Evolutionary conservation across 2,113 vertebrate species (phyloP).

Genomic region (Cynocephalus volans): DNA sequence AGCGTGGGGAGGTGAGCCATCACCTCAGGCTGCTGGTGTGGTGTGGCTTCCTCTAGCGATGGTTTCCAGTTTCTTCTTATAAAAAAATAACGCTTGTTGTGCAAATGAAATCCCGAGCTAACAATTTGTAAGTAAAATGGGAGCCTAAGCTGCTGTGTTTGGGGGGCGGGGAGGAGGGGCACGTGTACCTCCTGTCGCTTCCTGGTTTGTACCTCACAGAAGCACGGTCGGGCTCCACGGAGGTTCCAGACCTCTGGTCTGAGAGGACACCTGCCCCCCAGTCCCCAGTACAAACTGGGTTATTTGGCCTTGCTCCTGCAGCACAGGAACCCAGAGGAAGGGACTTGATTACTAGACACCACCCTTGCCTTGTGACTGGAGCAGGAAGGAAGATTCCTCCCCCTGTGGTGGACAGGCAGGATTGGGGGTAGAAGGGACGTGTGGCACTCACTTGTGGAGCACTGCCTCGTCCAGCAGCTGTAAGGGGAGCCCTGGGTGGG

Average conservation of each 20-base stretch:
- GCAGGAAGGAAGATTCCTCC: background rate
- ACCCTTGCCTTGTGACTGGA: background rate
- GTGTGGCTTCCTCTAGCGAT: fast-evolving
- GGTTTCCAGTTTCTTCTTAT: background rate
- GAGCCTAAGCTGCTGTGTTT: background rate
- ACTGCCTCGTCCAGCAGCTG: background rate
- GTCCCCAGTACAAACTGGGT: background rate
- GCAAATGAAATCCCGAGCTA: too few relatives aligned
- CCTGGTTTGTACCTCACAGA: background rate
- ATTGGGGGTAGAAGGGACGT: too few relatives aligned
- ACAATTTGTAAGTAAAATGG: fast-evolving
- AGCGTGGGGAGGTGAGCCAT: conserved; percentile 85
- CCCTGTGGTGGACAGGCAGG: background rate
- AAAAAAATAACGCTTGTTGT: too few relatives aligned
- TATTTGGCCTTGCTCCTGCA: background rate
- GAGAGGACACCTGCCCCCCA: background rate
- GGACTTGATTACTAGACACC: background rate
- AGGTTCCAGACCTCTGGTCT: too few relatives aligned
- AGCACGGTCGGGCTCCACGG: background rate
- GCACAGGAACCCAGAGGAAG: background rate
- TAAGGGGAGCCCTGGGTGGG: background rate
- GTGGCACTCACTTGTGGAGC: too few relatives aligned
- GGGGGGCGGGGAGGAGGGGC: background rate
- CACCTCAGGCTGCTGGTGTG: fast-evolving
- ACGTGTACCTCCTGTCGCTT: background rate